Base-by-base conservation (phyloP, 2,888 invertebrate genomes). In the Abrostola tripartita region DNA sequence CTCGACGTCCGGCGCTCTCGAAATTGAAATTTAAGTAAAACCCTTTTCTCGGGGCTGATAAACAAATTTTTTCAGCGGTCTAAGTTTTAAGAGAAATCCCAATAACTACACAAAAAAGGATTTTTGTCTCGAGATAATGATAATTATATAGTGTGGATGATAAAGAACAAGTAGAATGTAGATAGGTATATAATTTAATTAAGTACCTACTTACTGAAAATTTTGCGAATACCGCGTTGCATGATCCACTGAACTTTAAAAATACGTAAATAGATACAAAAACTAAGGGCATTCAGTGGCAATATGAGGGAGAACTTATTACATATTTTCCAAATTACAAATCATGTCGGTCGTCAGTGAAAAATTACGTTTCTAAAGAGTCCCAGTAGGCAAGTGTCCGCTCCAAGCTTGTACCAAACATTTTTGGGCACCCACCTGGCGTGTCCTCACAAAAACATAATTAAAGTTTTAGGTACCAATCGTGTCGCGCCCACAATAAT, bases 21-120 rank as follows among this genome's bases (percentile, higher is more conserved):
- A 85, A 90, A 90, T 87, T 90, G 86, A 90, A 90, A 88, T 86
- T 87, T 81, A 85, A 84, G 83, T 81, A 85, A 87, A 85, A 80
- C 85, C 86, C 84, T 85, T 88, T 86, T 83, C 51, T 53, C 71
- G 65, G 76, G 81, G 68, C 66, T 73, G 79, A 82, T 84, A 86
- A 87, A 86, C 85, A 86, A 71, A 76, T 76, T 78, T 81, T 76
- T 75, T 62, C 56, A 14, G 36, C 65, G 68, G 71, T 61, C 54
- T 61, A 71, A 76, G 69, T 59, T 0, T 71, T 4, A 60, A 57
- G 67, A 63, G 53, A 38, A 12, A 38, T 62, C 62, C 66, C 24
- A 24, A 24, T 24, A 24, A 24, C 24, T 4, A 24, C 24, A 24
- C 24, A 24, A 24, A 4, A n/a, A 24, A 24, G 24, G 24, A 24